These are phyloP conservation scores for Myiothlypis chrysogaster DNA, from an alignment of 2,797 vertebrate species.

Conservation along the genomic window DNA sequence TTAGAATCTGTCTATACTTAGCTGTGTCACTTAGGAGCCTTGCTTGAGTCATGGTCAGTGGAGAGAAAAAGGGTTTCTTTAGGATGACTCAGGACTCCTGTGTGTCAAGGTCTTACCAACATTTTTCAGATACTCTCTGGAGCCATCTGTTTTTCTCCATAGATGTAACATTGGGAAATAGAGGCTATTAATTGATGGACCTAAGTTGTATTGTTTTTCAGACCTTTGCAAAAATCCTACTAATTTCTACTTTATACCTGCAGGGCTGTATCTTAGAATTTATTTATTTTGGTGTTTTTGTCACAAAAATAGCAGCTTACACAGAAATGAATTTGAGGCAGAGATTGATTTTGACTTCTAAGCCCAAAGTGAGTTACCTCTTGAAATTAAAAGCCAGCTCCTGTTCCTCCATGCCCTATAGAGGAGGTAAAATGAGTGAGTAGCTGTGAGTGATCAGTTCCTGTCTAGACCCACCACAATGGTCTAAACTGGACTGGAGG, in stretches of 20 bases:
- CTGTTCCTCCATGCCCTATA: not conserved
- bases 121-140: not conserved
- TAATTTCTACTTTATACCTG: not conserved
- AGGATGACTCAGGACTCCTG: not conserved
- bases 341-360: not conserved
- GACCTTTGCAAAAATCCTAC: not conserved
- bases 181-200: not conserved
- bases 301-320: not conserved
- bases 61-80: not conserved
- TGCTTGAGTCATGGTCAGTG: not conserved
- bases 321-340: not conserved
- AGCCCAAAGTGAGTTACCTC: not conserved
- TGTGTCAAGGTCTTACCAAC: not conserved
- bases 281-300: not conserved
- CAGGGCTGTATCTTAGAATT: not conserved
- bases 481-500: not conserved
- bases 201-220: not conserved
- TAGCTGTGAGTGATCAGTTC: not conserved
- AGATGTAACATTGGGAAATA: not conserved
- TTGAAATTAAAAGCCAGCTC: not conserved
- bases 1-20: not conserved
- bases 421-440: not conserved
- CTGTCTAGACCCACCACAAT: not conserved
- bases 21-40: not conserved
- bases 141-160: not conserved